Evolutionary conservation across 2,797 vertebrate species (phyloP), one percentile per base, ranked within the genome.

Genomic region (Neoniphon sammara): DNA sequence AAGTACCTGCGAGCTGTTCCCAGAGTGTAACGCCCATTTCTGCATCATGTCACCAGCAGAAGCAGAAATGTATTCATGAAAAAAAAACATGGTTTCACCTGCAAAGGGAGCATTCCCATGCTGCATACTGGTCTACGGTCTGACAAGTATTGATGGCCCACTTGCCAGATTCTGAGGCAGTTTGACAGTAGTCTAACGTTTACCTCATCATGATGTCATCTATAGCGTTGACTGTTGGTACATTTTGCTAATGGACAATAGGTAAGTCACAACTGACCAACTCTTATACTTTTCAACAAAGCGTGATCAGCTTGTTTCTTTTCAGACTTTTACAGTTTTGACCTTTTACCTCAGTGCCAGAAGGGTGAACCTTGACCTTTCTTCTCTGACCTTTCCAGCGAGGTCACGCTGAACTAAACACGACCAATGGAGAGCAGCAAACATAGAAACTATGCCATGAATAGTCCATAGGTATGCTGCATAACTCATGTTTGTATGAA

Each of bases 301-400:
- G 73, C 65, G 73, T 77, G 50, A 75, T 87, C 73, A 73, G 80
- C 64, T 56, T 83, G 72, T 79, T 80, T 81, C 71, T 81, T 66
- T 85, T 87, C 62, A 71, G 27, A 81, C 80, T 88, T 90, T 91
- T 87, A 88, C 73, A 77, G 69, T 86, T 89, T 75, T 89, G 85
- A 91, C 84, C 86, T 85, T 82, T 85, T 83, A 77, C 83, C 83
- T 83, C 68, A 31, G 57, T 88, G 87, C 21, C 77, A 82, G 72
- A 73, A 53, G 7, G 21, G 70, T 88, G 88, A 92, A 88, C 86
- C 83, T 80, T 90, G 76, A 87, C 89, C 81, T 69, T 88, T 80
- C 58, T 67, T 70, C 71, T 57, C 72, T 80, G 82, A 81, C 82
- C 25, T 81, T 65, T 7, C 52, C 2, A 54, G 62, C n/a, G 17